These are phyloP conservation scores for Dascyllus trimaculatus DNA, from an alignment of 2,113 vertebrate species.

Conservation along the genomic window DNA sequence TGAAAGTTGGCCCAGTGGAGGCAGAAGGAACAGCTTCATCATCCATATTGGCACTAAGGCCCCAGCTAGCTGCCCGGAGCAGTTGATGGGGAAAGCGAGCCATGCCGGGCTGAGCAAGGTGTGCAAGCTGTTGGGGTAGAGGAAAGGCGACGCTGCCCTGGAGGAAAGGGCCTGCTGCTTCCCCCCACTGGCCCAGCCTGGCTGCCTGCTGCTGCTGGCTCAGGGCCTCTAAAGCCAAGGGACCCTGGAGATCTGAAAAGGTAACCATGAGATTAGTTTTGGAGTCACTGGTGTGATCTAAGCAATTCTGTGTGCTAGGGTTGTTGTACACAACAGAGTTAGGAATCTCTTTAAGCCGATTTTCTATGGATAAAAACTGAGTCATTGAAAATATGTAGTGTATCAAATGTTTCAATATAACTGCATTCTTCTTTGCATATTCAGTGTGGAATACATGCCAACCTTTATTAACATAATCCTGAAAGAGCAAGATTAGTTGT, in stretches of 20 bases:
- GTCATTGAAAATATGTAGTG: not conserved
- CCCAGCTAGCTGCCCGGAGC: slow-evolving; percentile 92
- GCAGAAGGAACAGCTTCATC: slow-evolving; percentile 86
- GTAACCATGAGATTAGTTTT: slow-evolving; percentile 22
- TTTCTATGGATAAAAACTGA: not conserved
- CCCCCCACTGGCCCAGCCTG: slow-evolving; percentile 94
- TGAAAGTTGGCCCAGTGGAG: slow-evolving; percentile 86
- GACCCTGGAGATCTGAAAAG: slow-evolving; percentile 87
- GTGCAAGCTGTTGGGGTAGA: slow-evolving; percentile 91
- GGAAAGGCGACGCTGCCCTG: slow-evolving; percentile 90
- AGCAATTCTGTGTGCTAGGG: not conserved
- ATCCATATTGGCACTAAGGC: slow-evolving; percentile 88
- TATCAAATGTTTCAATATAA: no score
- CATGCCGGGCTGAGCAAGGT: slow-evolving; percentile 91
- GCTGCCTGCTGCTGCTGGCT: slow-evolving; percentile 89
- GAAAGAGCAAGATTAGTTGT: no score
- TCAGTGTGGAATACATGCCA: no score
- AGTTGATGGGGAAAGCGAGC: slow-evolving; percentile 91
- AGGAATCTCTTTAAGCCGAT: not conserved
- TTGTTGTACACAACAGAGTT: not conserved
- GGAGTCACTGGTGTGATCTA: not conserved
- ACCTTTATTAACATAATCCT: no score
- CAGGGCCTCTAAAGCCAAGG: slow-evolving; percentile 91
- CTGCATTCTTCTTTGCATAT: no score
- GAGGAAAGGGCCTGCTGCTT: slow-evolving; percentile 91